phyloP scores from a whole-genome alignment of 2,113 vertebrate genomes.

The Pagrus major region DNA sequence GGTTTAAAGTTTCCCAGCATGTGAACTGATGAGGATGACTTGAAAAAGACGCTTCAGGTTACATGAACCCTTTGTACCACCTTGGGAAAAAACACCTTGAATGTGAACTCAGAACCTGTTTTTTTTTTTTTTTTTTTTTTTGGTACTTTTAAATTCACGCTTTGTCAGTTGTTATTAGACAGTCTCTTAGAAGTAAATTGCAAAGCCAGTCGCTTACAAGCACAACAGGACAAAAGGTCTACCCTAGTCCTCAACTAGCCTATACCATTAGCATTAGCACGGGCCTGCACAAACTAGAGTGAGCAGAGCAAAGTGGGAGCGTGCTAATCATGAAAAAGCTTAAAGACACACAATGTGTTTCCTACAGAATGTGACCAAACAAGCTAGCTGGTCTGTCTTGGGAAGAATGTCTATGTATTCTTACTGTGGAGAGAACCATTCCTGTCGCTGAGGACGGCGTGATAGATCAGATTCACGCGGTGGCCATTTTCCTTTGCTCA shows the following conservation, averaged over 20 bases:
- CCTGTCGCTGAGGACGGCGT: constrained; percentile 15
- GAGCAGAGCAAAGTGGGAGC: constrained; percentile 3
- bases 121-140: background rate
- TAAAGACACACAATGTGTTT: constrained; percentile 19
- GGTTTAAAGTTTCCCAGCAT: constrained; percentile 20
- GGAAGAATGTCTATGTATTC: constrained; percentile 23
- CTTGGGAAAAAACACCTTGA: constrained; percentile 53
- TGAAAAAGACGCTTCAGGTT: constrained; percentile 55
- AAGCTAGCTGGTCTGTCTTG: constrained; percentile 26
- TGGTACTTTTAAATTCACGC: constrained; percentile 33
- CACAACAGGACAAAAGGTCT: constrained; percentile 46
- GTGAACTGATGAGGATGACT: constrained; percentile 44
- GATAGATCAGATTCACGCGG: too few species aligned
- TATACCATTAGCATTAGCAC: constrained; percentile 16
- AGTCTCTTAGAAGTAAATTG: constrained; percentile 17
- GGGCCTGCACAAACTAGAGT: constrained; percentile 24
- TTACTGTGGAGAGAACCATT: constrained; percentile 38
- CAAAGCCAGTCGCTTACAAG: constrained; percentile 55
- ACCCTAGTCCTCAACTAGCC: constrained; percentile 7
- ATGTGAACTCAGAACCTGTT: constrained; percentile 59
- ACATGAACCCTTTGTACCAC: constrained; percentile 37
- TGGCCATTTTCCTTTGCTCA: too few species aligned
- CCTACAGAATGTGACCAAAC: constrained; percentile 41
- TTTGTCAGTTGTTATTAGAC: constrained; percentile 41
- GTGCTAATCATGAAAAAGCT: constrained; percentile 14